Conservation (phyloP, 2,888 invertebrate species). For the Epicampocera succincta region DNA sequence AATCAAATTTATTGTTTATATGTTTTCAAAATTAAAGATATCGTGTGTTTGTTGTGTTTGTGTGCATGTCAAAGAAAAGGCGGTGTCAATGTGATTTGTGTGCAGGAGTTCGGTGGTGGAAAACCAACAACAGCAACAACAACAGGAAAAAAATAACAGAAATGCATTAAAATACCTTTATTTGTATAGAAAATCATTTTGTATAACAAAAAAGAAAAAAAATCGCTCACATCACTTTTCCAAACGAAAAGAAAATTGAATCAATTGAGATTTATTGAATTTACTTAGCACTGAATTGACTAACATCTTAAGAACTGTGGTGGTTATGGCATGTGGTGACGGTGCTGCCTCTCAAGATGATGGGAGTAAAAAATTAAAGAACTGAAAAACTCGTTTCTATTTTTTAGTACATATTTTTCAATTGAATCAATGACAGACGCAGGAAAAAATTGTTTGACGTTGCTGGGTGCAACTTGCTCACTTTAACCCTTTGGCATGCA, state of each 20-base stretch:
- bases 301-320: not conserved
- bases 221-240: conserved; percentile 25
- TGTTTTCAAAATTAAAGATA: conserved; percentile 7
- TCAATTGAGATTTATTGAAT: conserved; percentile 55
- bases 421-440: conserved; percentile 44
- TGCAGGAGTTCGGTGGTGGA: conserved; percentile 49
- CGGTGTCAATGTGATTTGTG: conserved; percentile 51
- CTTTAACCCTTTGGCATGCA: conserved; percentile 2
- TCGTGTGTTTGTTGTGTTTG: conserved; percentile 1
- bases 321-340: conserved; percentile 19
- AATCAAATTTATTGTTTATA: conserved; percentile 2
- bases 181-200: conserved; percentile 49
- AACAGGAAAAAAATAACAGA: not conserved
- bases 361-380: conserved; percentile 25
- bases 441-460: conserved; percentile 56
- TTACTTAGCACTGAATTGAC: conserved; percentile 22
- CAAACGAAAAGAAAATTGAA: conserved; percentile 27
- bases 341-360: conserved; percentile 13
- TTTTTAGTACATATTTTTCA: conserved; percentile 30
- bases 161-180: conserved; percentile 8
- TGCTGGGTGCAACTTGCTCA: conserved; percentile 69
- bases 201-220: no score
- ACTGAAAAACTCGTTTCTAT: conserved; percentile 61
- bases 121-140: conserved; percentile 52
- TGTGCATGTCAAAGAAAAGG: conserved; percentile 62